phyloP scores from a whole-genome alignment of 1,140 invertebrate species.

The Sminthurinus signatus region DNA sequence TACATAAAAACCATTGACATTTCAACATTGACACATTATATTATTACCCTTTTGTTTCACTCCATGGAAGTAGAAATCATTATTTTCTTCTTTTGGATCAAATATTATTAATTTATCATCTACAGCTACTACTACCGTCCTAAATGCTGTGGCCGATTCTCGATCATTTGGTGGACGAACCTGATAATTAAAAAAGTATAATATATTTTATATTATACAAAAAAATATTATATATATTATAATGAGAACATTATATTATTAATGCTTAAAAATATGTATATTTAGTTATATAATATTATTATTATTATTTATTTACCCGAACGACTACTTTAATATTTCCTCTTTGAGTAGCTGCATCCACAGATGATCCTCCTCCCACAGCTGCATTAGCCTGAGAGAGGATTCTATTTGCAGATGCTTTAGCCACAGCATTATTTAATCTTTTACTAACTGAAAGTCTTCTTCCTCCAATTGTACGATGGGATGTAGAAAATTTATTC shows the following conservation, averaged over 20 bases:
- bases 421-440: neutral
- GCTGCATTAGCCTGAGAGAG: neutral
- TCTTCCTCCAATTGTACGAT: neutral
- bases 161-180: no score
- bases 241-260: no score
- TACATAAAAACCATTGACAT: no score
- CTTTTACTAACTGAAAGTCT: neutral
- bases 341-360: conserved; percentile 19
- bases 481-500: neutral
- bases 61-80: conserved; percentile 75
- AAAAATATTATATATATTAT: no score
- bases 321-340: conserved; percentile 66
- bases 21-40: no score
- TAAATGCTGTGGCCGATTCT: no score
- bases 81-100: conserved; percentile 75
- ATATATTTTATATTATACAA: no score
- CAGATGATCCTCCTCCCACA: conserved; percentile 33
- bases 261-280: no score
- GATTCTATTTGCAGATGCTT: neutral
- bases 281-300: no score
- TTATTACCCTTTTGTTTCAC: conserved; percentile 58
- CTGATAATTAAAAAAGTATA: no score
- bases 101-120: conserved; percentile 76
- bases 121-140: conserved; percentile 62
- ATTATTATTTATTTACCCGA: no score